A percentile compares a stretch with the other conserved stretches of the same genome.
These are phyloP conservation scores for Palloptera scutellata DNA, from an alignment of 2,888 invertebrate genomes.

Conservation along the genomic window DNA sequence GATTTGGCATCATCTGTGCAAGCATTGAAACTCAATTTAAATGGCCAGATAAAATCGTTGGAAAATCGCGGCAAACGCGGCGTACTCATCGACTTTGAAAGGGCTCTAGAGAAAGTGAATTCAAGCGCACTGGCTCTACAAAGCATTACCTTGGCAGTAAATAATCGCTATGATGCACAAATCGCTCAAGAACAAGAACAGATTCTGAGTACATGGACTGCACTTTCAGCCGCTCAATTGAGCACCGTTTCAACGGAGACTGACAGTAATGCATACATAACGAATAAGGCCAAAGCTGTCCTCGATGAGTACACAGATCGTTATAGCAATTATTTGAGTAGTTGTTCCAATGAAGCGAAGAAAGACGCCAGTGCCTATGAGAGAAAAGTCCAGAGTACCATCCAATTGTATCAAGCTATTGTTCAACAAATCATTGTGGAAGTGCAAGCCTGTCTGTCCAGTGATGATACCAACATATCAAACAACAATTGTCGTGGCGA, in stretches of 20 bases:
- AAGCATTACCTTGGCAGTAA: neutral
- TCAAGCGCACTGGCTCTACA: neutral
- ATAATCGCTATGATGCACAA: neutral
- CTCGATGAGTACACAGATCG: conserved; percentile 19
- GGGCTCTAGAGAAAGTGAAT: neutral
- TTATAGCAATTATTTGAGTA: conserved; percentile 16
- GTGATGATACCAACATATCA: neutral
- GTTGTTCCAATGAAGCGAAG: conserved; percentile 16
- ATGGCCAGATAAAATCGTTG: neutral
- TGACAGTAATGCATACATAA: neutral
- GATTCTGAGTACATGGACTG: conserved; percentile 2
- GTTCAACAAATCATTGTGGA: neutral
- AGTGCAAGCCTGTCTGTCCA: conserved; percentile 7
- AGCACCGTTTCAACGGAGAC: neutral
- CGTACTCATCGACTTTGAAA: conserved; percentile 4
- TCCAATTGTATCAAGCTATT: conserved; percentile 3
- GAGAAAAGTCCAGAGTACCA: neutral
- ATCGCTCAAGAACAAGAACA: neutral
- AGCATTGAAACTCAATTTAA: conserved; percentile 9
- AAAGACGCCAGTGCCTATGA: conserved; percentile 9
- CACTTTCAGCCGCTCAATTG: neutral
- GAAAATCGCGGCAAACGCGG: conserved; percentile 15
- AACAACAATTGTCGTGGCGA: neutral
- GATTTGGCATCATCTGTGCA: conserved; percentile 3
- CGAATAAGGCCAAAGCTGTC: neutral